phyloP scores from a whole-genome alignment of 2,888 invertebrate species.

The Eupithecia pulchellata region DNA sequence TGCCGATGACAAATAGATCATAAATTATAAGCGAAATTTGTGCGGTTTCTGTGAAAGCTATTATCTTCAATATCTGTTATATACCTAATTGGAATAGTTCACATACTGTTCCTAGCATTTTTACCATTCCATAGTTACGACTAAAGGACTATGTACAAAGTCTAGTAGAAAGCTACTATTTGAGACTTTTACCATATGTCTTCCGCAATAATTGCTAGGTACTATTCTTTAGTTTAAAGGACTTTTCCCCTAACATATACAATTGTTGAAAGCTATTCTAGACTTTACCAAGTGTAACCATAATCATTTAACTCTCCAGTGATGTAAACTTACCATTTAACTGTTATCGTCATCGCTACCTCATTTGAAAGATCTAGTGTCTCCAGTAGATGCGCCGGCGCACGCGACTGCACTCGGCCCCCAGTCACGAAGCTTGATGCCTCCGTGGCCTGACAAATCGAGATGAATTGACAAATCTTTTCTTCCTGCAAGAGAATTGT shows the following conservation, averaged over 20 bases:
- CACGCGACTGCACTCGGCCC: slow-evolving; percentile 45
- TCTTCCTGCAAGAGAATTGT: slow-evolving; percentile 45
- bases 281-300: background rate
- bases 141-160: too few species aligned
- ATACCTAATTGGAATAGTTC: slow-evolving; percentile 3
- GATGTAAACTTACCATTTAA: background rate
- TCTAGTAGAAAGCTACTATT: too few species aligned
- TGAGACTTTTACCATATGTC: too few species aligned
- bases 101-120: too few species aligned
- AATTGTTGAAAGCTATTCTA: background rate
- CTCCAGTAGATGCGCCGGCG: slow-evolving; percentile 48
- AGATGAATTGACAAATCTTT: slow-evolving; percentile 79
- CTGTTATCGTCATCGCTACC: slow-evolving; percentile 11
- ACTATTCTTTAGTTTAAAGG: background rate
- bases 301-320: background rate
- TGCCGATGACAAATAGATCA: slow-evolving; percentile 57
- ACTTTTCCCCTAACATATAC: background rate
- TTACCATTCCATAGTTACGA: too few species aligned
- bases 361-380: slow-evolving; percentile 46
- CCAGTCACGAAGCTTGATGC: slow-evolving; percentile 67
- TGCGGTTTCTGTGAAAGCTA: slow-evolving; percentile 2
- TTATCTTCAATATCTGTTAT: slow-evolving; percentile 7
- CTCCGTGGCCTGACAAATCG: slow-evolving; percentile 82
- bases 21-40: slow-evolving; percentile 50
- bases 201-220: background rate